phyloP scores from a whole-genome alignment of 2,888 invertebrate species.

The Dasysyrphus tricinctus region DNA sequence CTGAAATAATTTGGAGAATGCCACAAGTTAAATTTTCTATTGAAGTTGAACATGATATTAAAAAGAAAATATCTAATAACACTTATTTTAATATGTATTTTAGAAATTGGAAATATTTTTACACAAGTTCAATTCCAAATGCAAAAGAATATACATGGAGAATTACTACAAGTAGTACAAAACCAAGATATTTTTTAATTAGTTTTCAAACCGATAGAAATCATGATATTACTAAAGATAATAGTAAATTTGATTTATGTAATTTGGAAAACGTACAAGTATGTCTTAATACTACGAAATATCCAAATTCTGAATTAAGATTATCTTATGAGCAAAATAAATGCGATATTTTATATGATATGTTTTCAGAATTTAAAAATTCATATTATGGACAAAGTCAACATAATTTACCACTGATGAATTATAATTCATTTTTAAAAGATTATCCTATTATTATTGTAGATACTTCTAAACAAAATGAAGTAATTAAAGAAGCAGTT shows the following conservation, averaged over 20 bases:
- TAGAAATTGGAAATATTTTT: conserved; percentile 61
- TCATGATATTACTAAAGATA: conserved; percentile 29
- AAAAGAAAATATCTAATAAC: conserved; percentile 45
- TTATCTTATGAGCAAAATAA: conserved; percentile 41
- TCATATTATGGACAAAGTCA: conserved; percentile 35
- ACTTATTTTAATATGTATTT: conserved; percentile 48
- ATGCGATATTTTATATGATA: conserved; percentile 42
- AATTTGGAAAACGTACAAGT: conserved; percentile 30
- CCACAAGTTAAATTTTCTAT: conserved; percentile 49
- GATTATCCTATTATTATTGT: conserved; percentile 76
- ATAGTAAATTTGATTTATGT: conserved; percentile 37
- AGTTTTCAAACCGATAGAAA: conserved; percentile 23
- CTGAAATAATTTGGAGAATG: conserved; percentile 46
- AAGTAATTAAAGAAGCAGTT: conserved; percentile 66
- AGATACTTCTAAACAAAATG: conserved; percentile 78
- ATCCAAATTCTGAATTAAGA: conserved; percentile 43
- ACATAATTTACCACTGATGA: conserved; percentile 30
- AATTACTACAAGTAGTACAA: conserved; percentile 6
- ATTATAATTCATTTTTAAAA: conserved; percentile 28
- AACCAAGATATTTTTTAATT: conserved; percentile 30
- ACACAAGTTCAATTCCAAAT: conserved; percentile 16
- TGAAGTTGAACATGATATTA: conserved; percentile 44
- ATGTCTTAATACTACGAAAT: conserved; percentile 34
- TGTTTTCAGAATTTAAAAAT: conserved; percentile 49
- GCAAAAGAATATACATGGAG: conserved; percentile 26